A percentile compares a stretch with the other conserved stretches of the same genome.
Conservation (phyloP, 2,797 vertebrate species). For the Novumbra hubbsi region DNA sequence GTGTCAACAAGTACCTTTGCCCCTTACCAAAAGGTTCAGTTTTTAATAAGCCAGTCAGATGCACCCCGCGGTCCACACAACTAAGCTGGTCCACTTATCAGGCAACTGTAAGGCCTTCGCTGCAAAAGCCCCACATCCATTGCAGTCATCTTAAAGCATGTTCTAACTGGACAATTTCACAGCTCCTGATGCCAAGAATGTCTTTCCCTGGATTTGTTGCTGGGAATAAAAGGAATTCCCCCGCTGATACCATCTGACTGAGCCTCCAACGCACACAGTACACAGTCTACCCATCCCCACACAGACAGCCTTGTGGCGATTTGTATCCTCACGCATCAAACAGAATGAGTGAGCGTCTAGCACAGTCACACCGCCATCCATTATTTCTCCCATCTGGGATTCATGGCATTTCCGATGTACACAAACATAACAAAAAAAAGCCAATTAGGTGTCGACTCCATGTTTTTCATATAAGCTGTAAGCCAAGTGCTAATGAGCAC, state of each 20-base stretch:
- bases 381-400: neutral
- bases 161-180: constrained; percentile 8
- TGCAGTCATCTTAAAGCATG: constrained; percentile 33
- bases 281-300: neutral
- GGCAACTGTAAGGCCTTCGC: constrained; percentile 30
- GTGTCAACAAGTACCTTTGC: constrained; percentile 27
- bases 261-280: constrained; percentile 13
- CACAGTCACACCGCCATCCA: neutral
- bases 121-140: constrained; percentile 24
- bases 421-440: too few species aligned
- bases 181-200: constrained; percentile 16
- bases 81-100: constrained; percentile 17
- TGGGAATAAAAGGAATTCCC: constrained; percentile 29
- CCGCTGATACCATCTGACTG: constrained; percentile 32
- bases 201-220: constrained; percentile 33
- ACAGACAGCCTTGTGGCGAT: constrained; percentile 27
- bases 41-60: constrained; percentile 13
- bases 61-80: constrained; percentile 27
- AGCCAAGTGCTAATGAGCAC: too few species aligned
- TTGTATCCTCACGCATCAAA: constrained; percentile 18
- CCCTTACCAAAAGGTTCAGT: constrained; percentile 33
- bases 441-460: too few species aligned
- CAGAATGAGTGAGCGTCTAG: constrained; percentile 8
- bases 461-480: too few species aligned
- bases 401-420: too few species aligned